A percentile compares a stretch with the other conserved stretches of the same genome.
Evolutionary conservation across 2,797 vertebrate species (phyloP).

Genomic region (Poeciliopsis presidionis): DNA sequence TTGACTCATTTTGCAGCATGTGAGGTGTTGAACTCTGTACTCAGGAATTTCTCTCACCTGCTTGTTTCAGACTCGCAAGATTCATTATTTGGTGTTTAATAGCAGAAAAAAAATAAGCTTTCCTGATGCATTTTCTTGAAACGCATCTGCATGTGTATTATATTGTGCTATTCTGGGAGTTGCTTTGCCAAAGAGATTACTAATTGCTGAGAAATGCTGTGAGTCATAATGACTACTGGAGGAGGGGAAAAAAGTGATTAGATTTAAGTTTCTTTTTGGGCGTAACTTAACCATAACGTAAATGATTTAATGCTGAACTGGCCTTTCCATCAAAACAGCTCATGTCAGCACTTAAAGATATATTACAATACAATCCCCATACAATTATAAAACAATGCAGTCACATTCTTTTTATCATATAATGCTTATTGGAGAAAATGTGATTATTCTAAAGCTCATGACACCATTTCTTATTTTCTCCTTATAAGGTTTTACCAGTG

Average conservation of each 20-base stretch:
- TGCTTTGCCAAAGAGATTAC: background rate
- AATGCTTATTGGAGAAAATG: background rate
- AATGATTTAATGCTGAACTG: constrained; percentile 22
- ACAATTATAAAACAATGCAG: background rate
- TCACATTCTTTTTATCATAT: background rate
- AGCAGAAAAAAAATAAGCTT: background rate
- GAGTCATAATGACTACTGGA: constrained; percentile 9
- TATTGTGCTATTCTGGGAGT: background rate
- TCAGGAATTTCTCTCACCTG: background rate
- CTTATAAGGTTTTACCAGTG: background rate
- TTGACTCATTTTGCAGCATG: constrained; percentile 20
- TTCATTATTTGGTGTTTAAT: background rate
- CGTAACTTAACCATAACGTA: constrained; percentile 31
- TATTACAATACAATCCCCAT: background rate
- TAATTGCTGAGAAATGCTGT: background rate
- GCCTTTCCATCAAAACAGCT: background rate
- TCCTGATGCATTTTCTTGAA: background rate
- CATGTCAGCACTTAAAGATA: background rate
- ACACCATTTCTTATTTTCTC: background rate
- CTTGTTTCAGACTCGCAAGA: background rate
- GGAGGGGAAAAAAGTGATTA: constrained; percentile 11
- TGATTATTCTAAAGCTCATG: background rate
- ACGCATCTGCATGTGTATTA: background rate
- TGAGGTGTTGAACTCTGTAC: background rate
- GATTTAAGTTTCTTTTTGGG: constrained; percentile 27